Percentiles rank a stretch among this genome's conserved stretches.
phyloP scores from a whole-genome alignment of 2,888 invertebrate genomes.

The Sarcophaga subvicina region DNA sequence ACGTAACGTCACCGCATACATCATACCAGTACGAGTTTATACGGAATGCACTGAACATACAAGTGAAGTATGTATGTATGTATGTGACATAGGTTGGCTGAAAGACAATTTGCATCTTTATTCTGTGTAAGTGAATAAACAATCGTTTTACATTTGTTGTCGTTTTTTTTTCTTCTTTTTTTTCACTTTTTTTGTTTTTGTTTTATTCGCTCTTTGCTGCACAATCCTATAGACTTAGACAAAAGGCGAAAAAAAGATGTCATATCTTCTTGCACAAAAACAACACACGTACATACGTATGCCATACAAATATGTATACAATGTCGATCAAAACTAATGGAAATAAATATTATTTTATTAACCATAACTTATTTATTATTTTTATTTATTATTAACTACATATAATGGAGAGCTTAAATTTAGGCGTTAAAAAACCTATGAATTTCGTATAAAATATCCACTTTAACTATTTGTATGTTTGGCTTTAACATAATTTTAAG shows the following conservation, averaged over 20 bases:
- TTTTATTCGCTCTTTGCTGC: neutral
- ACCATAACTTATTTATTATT: no score
- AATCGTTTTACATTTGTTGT: conserved; percentile 22
- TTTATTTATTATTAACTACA: no score
- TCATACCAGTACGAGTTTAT: neutral
- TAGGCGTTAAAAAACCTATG: no score
- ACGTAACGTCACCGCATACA: neutral
- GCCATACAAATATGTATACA: no score
- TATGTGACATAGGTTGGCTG: conserved; percentile 4
- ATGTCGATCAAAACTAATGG: no score
- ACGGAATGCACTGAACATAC: neutral
- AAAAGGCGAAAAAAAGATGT: conserved; percentile 42
- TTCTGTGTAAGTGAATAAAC: conserved; percentile 56
- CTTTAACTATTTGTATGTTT: no score
- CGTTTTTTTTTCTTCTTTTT: neutral
- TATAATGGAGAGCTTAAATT: no score
- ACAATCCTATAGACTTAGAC: conserved; percentile 6
- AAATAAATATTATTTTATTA: neutral
- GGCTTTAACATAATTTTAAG: no score
- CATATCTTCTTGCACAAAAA: conserved; percentile 25
- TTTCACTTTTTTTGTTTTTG: neutral
- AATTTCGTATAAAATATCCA: no score
- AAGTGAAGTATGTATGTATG: neutral
- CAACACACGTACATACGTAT: neutral
- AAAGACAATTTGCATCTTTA: conserved; percentile 56